A percentile compares a stretch with the other conserved stretches of the same genome.
These are phyloP conservation scores for Butorides virescens DNA, from an alignment of 2,113 vertebrate genomes.

Conservation along the genomic window DNA sequence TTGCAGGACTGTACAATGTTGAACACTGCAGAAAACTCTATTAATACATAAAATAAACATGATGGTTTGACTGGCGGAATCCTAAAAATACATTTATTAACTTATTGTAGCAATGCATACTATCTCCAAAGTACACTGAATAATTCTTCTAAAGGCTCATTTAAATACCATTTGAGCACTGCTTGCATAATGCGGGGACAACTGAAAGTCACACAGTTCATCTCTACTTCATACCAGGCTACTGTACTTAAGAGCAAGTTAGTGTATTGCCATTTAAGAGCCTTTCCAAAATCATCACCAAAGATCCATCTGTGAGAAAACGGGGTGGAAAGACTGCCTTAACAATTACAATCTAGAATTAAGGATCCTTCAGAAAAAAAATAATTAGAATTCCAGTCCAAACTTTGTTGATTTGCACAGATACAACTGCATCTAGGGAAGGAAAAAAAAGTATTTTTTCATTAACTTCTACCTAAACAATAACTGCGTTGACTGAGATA, in stretches of 20 bases:
- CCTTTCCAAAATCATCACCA: neutral
- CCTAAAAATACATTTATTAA: neutral
- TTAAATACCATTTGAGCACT: neutral
- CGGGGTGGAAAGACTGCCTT: neutral
- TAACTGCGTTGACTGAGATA: neutral
- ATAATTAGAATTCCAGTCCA: neutral
- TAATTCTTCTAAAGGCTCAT: neutral
- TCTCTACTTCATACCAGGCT: neutral
- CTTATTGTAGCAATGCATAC: neutral
- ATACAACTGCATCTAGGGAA: neutral
- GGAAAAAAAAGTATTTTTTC: neutral
- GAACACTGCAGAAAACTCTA: neutral
- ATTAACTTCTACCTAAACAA: neutral
- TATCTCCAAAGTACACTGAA: neutral
- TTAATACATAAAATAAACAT: neutral
- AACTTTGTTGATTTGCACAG: neutral
- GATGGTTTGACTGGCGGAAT: neutral
- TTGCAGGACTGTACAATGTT: neutral
- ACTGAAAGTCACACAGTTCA: neutral
- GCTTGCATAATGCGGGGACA: accelerated
- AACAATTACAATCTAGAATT: neutral
- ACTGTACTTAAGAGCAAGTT: neutral
- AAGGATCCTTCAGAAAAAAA: neutral
- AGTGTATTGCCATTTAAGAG: neutral
- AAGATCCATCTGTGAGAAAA: accelerated